Conservation (phyloP, 2,888 invertebrate species). For the Polyommatus icarus region DNA sequence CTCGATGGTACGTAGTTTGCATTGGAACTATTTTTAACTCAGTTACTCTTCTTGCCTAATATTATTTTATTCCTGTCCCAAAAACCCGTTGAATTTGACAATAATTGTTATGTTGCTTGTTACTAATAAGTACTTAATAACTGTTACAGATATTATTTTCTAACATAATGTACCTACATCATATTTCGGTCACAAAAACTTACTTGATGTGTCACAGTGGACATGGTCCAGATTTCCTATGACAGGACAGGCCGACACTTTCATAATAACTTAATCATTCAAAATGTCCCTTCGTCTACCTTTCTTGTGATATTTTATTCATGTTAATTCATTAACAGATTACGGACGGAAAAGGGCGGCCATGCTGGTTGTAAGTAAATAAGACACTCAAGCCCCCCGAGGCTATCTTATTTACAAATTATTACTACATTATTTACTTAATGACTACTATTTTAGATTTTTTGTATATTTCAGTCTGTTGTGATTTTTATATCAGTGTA, state of each 20-base stretch:
- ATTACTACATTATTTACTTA: too few relatives aligned
- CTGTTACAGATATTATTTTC: too few relatives aligned
- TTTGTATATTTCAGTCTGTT: too few relatives aligned
- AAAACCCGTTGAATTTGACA: too few relatives aligned
- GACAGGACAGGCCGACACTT: constrained; percentile 1
- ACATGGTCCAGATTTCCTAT: background rate
- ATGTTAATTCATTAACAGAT: constrained; percentile 7
- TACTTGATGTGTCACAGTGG: background rate
- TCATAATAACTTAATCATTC: constrained; percentile 16
- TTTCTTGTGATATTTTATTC: constrained; percentile 19
- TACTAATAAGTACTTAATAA: background rate
- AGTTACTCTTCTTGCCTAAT: too few relatives aligned
- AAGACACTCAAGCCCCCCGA: background rate
- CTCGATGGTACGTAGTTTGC: too few relatives aligned
- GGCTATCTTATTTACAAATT: too few relatives aligned
- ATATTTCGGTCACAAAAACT: background rate
- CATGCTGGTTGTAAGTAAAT: background rate
- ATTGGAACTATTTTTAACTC: too few relatives aligned
- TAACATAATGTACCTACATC: background rate
- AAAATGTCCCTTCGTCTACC: constrained; percentile 20
- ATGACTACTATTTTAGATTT: too few relatives aligned
- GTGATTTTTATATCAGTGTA: too few relatives aligned
- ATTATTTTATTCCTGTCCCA: too few relatives aligned
- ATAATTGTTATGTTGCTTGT: background rate
- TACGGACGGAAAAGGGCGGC: background rate